A percentile compares a stretch with the other conserved stretches of the same genome.
phyloP scores from a whole-genome alignment of 2,888 invertebrate species.

The Limnephilus lunatus region DNA sequence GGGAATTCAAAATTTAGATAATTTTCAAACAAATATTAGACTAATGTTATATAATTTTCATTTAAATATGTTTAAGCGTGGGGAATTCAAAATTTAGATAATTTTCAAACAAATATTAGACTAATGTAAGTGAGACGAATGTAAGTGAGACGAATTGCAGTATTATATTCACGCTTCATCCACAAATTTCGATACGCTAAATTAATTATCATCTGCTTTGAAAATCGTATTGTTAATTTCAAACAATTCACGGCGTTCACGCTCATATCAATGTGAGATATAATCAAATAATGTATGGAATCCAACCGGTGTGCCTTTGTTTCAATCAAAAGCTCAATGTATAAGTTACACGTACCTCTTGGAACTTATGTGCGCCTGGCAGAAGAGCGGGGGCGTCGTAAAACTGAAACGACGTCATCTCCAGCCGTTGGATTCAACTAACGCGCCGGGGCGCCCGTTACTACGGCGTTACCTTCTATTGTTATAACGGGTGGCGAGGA shows the following conservation, averaged over 20 bases:
- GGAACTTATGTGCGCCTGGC: slow-evolving; percentile 53
- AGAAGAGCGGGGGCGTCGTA: slow-evolving; percentile 64
- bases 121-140: neutral
- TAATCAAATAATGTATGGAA: slow-evolving; percentile 45
- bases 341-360: slow-evolving; percentile 46
- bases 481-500: slow-evolving; percentile 56
- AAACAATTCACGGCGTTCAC: slow-evolving; percentile 37
- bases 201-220: slow-evolving; percentile 35
- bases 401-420: slow-evolving; percentile 66
- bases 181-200: neutral
- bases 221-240: neutral
- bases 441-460: slow-evolving; percentile 63
- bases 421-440: slow-evolving; percentile 67
- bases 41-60: neutral
- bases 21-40: neutral
- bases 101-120: neutral
- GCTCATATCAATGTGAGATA: slow-evolving; percentile 24
- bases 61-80: neutral
- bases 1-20: neutral
- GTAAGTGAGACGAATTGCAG: neutral
- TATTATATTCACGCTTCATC: neutral
- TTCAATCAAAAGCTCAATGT: slow-evolving; percentile 58
- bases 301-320: slow-evolving; percentile 55
- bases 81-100: neutral
- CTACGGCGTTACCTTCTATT: slow-evolving; percentile 61